Conservation (phyloP, 2,797 vertebrate genomes). For the Spondyliosoma cantharus region DNA sequence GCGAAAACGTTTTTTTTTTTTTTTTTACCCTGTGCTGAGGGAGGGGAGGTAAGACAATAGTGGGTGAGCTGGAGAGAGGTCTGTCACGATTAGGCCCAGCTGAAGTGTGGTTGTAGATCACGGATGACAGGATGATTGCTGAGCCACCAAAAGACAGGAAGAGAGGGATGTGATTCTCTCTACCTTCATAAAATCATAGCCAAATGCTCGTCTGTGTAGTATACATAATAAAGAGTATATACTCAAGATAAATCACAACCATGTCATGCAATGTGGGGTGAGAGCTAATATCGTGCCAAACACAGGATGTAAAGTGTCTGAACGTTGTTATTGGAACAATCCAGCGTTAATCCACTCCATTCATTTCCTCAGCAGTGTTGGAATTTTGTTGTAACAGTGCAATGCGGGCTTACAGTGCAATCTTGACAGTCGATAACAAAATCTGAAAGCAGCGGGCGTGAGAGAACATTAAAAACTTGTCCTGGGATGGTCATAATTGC, state of each 20-base stretch:
- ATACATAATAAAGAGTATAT: constrained; percentile 32
- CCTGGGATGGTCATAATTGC: constrained; percentile 18
- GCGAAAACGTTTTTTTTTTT: constrained; percentile 11
- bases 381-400: constrained; percentile 39
- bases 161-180: constrained; percentile 19
- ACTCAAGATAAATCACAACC: constrained; percentile 39
- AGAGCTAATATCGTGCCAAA: constrained; percentile 41
- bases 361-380: constrained; percentile 20
- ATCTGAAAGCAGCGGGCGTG: constrained; percentile 24
- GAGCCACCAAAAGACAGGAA: constrained; percentile 26
- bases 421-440: constrained; percentile 42
- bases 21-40: constrained; percentile 29
- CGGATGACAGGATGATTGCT: constrained; percentile 22
- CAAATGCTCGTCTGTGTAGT: constrained; percentile 25
- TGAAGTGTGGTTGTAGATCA: constrained; percentile 34
- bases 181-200: constrained; percentile 23
- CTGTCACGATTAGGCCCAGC: constrained; percentile 16
- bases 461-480: constrained; percentile 27
- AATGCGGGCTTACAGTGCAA: constrained; percentile 19
- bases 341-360: constrained; percentile 39
- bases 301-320: constrained; percentile 38
- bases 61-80: neutral
- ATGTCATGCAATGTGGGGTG: constrained; percentile 25
- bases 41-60: constrained; percentile 24
- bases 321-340: constrained; percentile 50